Base-by-base conservation (phyloP, 2,113 vertebrate species). In the Pleuronectes platessa region DNA sequence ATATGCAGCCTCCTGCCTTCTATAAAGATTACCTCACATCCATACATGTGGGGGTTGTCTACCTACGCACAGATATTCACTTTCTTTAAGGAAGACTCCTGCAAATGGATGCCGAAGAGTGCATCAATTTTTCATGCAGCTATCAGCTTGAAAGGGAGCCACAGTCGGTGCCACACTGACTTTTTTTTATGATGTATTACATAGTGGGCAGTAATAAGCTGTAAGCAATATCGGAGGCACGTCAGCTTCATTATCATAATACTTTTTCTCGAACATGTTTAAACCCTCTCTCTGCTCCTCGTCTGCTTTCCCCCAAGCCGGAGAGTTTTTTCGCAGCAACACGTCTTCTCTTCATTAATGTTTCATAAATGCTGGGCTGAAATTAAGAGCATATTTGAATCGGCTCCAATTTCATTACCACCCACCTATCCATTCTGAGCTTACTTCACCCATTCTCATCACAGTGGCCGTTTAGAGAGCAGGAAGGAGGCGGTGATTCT, bases 311-410 rank as follows among this genome's bases (percentile, higher is more conserved):
- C 49, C 40, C 49, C 40, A 26, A 68, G 82, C 61, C 42, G 13
- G 53, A 37, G 70, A 64, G 78, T 26, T 83, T 40, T 37, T 84
- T 86, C 67, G 58, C 78, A 79, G 85, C 77, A 72, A 89, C 90
- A 79, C 77, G 84, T 75, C 81, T 55, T 80, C 66, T 74, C 74
- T 78, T 88, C 89, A 94, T 94, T 92, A 93, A 94, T 93, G 83
- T 94, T 94, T 92, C 82, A 94, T 93, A 89, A 89, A 89, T 82
- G 87, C 89, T 78, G 76, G 74, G 83, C 88, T 90, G 89, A 91
- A 93, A 93, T 93, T 87, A 93, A 89, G 87, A 91, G 82, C 88
- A 88, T 88, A 93, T 93, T 92, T 91, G 81, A 92, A 92, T 88
- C 88, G 66, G 81, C 82, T 87, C 81, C 88, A 86, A 79, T 92